Percentiles rank a stretch among this genome's conserved stretches.
Evolutionary conservation across 2,797 vertebrate species (phyloP).

Genomic region (Craterocephalus amniculus): DNA sequence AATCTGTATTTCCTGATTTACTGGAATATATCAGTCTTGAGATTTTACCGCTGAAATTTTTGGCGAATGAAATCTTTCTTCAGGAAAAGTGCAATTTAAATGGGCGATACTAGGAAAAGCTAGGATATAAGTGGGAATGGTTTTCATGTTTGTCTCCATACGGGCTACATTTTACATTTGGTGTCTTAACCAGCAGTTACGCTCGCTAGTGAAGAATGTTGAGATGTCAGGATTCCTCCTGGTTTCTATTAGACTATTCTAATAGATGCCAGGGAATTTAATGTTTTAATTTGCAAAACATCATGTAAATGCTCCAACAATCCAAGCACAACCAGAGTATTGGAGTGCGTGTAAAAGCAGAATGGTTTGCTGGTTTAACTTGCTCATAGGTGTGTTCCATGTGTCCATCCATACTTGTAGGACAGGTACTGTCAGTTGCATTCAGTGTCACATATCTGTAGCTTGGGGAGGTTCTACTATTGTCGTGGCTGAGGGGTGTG

Average conservation of each 20-base stretch:
- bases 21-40: too few species aligned
- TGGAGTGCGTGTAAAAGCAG: neutral
- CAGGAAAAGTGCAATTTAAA: too few species aligned
- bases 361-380: neutral
- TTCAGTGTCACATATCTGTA: conserved; percentile 1
- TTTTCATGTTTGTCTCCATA: too few species aligned
- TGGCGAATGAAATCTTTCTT: too few species aligned
- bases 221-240: neutral
- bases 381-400: neutral
- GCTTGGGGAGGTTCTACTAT: neutral
- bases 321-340: neutral
- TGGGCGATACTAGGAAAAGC: too few species aligned
- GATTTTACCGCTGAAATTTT: too few species aligned
- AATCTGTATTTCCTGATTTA: too few species aligned
- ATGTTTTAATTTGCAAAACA: neutral
- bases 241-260: neutral
- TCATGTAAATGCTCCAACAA: neutral
- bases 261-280: too few species aligned
- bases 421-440: conserved; percentile 37
- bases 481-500: neutral
- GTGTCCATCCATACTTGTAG: neutral
- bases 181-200: too few species aligned
- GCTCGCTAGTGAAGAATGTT: too few species aligned
- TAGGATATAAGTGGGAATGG: too few species aligned
- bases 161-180: too few species aligned